These are phyloP conservation scores for Anabacerthia variegaticeps DNA, from an alignment of 2,797 vertebrate genomes.

Conservation along the genomic window DNA sequence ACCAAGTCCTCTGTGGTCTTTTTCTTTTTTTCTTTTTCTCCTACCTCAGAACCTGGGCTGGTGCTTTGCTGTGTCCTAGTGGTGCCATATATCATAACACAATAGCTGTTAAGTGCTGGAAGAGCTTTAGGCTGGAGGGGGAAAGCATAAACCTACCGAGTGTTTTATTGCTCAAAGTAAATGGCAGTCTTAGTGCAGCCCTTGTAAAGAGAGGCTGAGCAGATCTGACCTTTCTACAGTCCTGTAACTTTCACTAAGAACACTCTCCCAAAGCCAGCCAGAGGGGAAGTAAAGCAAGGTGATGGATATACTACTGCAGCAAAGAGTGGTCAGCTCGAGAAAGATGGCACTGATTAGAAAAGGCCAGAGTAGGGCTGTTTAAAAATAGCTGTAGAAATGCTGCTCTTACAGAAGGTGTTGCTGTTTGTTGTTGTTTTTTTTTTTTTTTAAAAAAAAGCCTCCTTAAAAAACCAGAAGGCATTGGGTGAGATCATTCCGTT, in stretches of 20 bases:
- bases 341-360: not conserved
- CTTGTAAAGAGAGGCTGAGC: not conserved
- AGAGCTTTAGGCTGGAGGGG: not conserved
- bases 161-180: not conserved
- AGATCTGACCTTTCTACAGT: not conserved
- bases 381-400: not conserved
- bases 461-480: not conserved
- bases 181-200: not conserved
- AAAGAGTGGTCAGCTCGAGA: not conserved
- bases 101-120: not conserved
- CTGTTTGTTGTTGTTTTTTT: not conserved
- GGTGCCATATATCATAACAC: not conserved
- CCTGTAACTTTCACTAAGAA: not conserved
- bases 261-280: not conserved
- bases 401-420: not conserved
- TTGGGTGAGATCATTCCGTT: not conserved
- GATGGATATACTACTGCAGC: not conserved
- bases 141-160: not conserved
- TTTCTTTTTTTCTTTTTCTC: not conserved
- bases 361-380: not conserved
- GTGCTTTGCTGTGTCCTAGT: not conserved
- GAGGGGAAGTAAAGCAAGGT: not conserved
- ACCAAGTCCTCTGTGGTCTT: not conserved
- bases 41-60: not conserved
- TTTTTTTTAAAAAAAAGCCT: not conserved